Evolutionary conservation across 2,888 invertebrate species (phyloP), one percentile per base, ranked within the genome.

Genomic region (Trissolcus brochymenae): DNA sequence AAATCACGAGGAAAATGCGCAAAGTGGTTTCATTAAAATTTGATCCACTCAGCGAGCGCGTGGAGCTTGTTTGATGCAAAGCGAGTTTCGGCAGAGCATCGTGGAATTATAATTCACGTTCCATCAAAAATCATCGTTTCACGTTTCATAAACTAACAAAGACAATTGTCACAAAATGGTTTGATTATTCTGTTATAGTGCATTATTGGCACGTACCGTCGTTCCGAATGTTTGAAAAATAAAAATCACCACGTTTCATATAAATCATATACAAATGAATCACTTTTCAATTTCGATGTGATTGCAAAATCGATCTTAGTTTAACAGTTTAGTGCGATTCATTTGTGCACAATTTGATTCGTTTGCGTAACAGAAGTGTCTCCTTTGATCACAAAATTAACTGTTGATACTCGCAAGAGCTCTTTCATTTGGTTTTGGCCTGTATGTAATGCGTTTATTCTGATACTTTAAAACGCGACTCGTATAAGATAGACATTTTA

Each of bases 381-480:
- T 51, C 49, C 46, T 54, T 68, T 54, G 60, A 68, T 61, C 49
- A 49, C 13, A 6, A 68, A 54, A 61, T 68, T 60, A 54, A 68
- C 54, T 53, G 68, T 67, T 67, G 35, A 35, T 35, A 4, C 9
- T 11, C 11, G 19, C 41, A 21, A 67, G 55, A 54, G 55, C 50
- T 35, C 1, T 70, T 50, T 68, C 46, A 60, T 68, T 68, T 40
- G 7, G 35, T 61, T 61, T 68, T 25, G 41, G 6, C 35, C 25
- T 25, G 25, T 25, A n/a, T n/a, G 25, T 25, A 25, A 25, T 25
- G 25, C 25, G 25, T 25, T 35, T 35, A 7, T 35, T 35, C 35
- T 35, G 35, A 25, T 25, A 6, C 25, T 25, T 4, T 4, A 25
- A n/a, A n/a, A 25, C 25, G 25, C 25, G 25, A 4, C 25, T 35